Evolutionary conservation across 2,888 invertebrate species (phyloP), one percentile per base, ranked within the genome.

Genomic region (Dasysyrphus tricinctus): DNA sequence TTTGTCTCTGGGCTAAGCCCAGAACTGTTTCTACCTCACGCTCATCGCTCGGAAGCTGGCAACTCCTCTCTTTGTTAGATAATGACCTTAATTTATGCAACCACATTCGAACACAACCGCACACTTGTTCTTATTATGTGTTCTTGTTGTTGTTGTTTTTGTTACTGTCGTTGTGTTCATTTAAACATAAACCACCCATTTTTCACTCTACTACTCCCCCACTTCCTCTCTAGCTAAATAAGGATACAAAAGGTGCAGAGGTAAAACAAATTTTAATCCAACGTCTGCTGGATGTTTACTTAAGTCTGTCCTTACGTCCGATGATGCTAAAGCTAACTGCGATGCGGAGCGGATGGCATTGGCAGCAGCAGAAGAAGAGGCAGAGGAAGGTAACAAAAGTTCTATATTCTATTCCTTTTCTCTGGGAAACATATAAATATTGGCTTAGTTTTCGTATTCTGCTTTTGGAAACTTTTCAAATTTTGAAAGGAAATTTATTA

Each of bases 11-110:
- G 39, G 61, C 39, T 39, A 42, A 57, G 6, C 11, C 57, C 2
- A 57, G 57, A 16, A 37, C 57, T 37, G 4, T 54, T 14, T 54
- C n/a, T 54, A 9, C 6, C 19, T 29, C 14, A 14, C 7, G 34
- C 39, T 39, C 3, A 24, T 24, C 7, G 34, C 39, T 39, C 1
- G 32, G 32, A 32, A 44, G 14, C 14, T 54, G 47, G 56, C 42
- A 65, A 56, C 63, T 57, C 51, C 51, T 63, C 51, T 63, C 29
- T 65, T 42, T 69, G 59, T 39, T 69, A 54, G 69, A 61, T 74
- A 57, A 78, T 86, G 81, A 80, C 85, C 85, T 81, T 85, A 85
- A 85, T 81, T 85, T 85, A 85, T 85, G 81, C 81, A 81, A 69
- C 77, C 85, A 77, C 73, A 80, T 69, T 69, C 69, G 69, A 73